Base-by-base conservation (phyloP, 2,113 vertebrate species). In the Periophthalmodon schlosseri region DNA sequence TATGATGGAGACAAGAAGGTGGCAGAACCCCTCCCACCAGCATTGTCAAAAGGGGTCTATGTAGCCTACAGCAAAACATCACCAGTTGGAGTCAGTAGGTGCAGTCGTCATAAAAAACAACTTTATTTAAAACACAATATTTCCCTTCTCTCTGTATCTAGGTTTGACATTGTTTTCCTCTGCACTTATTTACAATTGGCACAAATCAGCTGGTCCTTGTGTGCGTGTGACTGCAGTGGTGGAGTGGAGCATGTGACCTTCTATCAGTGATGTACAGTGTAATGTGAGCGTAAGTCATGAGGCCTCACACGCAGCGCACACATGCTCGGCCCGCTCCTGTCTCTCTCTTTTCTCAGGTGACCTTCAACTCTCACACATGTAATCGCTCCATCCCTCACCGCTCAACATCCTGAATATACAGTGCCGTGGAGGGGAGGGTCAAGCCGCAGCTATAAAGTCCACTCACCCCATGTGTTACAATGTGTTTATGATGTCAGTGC, bases 321-420 rank as follows among this genome's bases (percentile, higher is more conserved):
- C 63, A 39, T 21, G 63, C 13, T 34, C 60, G 16, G 28, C 63
- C 20, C 39, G 18, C 21, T 63, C 28, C 60, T 34, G 60, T 6
- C 60, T 77, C 65, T 57, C 60, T 57, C 54, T 72, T 23, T 58
- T 33, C 54, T 39, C 50, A 54, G 47, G 52, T 84, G 73, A 84
- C 74, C 84, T 79, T 76, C 76, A 81, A 72, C 75, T 73, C 74
- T 72, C 58, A 63, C 57, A n/a, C 52, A 16, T 75, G 24, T 77
- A 75, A 74, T 76, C 83, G 72, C 72, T 81, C 72, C 65, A 57
- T 69, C 76, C 67, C 70, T 78, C 21, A 74, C 65, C 46, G 72
- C 60, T 57, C 54, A 57, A 21, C n/a, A 57, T 21, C 20, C 68
- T 28, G 68, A 0, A 12, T 75, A 52, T 75, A 52, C 61, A 68